Base-by-base conservation (phyloP, 2,113 vertebrate genomes). In the Ardeotis arabs region DNA sequence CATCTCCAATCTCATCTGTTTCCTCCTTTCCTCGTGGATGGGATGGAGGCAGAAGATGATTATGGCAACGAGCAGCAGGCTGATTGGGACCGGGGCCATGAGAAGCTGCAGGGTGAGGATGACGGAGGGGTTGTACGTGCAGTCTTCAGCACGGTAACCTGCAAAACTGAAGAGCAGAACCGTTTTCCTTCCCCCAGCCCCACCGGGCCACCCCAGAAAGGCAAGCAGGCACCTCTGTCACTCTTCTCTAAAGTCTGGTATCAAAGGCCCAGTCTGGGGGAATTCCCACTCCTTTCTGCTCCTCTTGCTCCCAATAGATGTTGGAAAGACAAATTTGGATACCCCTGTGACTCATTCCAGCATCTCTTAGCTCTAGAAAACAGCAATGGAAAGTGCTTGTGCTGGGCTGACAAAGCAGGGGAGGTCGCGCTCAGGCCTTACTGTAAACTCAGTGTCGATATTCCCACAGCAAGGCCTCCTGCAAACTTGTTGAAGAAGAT, bases 401-500 rank as follows among this genome's bases (percentile, higher is more conserved):
- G 81, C 80, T 39, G 67, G 41, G 28, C n/a, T 47, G 28, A 13
- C 41, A 41, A 14, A 47, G 59, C 6, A 44, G 25, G 53, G 49
- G 23, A 50, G n/a, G 23, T 7, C 18, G 24, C 4, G 8, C 21
- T 39, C 28, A 39, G 56, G 21, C 22, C 94, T 98, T 96, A 98
- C 98, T 98, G 98, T 77, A 98, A 95, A n/a, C 93, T 96, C 97
- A 98, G 68, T 28, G 97, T 98, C 4, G 98, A 98, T 92, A 98
- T 93, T 83, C 98, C 98, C 35, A 91, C 96, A 4, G 98, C 97
- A 53, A 98, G 92, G 29, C 98, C 98, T 35, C 98, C 98, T 2
- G 98, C 97, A n/a, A 98, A 97, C 96, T 98, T 98, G 78, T 90
- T 98, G 96, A 98, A 98, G 97, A 99, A 98, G 56, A 98, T 97